Base-by-base conservation (phyloP, 1,140 invertebrate species). In the Papilio helenus region DNA sequence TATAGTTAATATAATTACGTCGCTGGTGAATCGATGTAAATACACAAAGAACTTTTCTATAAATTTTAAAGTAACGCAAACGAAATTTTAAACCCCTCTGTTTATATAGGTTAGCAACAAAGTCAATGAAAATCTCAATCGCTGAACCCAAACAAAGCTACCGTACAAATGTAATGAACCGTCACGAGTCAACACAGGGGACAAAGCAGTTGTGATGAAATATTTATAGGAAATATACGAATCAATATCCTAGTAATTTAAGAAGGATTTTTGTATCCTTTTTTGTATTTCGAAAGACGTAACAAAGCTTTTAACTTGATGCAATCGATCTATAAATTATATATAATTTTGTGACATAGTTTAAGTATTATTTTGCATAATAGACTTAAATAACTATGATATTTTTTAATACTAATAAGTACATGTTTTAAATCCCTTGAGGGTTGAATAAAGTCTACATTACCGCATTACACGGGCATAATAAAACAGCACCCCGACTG, bases 91-190 rank as follows among this genome's bases (percentile, higher is more conserved):
- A 74, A 74, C 44, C 44, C 44, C 72, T 49, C 44, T 74, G 10
- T 74, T 74, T 74, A 46, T 46, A 20, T 74, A 74, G 72, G 72
- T 46, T 74, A 49, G 39, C 46, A 68, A 79, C 79, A 55, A 80
- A 79, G 76, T 79, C 79, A 79, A 82, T 51, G 79, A 65, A 74
- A 72, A 80, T 81, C 79, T 83, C 84, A 80, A 82, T 85, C 85
- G 80, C 65, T 78, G 82, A 83, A 83, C 71, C 72, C 84, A 90
- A 88, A 86, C 83, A 88, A 65, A 82, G 79, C 82, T 84, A 87
- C 84, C 79, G 86, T 88, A 89, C 86, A 86, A 89, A 90, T 85
- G 86, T 86, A 90, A 90, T 90, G 87, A 92, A 92, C 83, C 90
- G 81, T 87, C 83, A 39, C 89, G 86, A 84, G 84, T 85, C 86